Percentiles rank a stretch among this genome's conserved stretches.
Evolutionary conservation across 2,113 vertebrate genomes (phyloP).

Genomic region (Tichodroma muraria): DNA sequence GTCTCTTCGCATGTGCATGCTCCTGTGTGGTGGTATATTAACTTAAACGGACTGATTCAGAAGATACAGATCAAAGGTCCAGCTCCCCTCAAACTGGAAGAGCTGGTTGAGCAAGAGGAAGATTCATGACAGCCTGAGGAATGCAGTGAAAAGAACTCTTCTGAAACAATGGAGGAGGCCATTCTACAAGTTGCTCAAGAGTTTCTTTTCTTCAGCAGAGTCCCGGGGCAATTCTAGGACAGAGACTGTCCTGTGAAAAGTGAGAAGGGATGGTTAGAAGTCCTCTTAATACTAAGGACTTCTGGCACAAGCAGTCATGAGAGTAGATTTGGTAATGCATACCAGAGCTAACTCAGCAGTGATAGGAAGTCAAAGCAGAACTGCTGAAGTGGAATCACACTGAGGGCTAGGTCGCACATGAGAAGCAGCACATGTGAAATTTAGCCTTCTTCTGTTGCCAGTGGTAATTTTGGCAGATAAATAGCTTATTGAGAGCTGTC

Average conservation of each 20-base stretch:
- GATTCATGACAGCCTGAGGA: constrained; percentile 16
- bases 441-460: neutral
- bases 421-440: neutral
- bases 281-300: neutral
- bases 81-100: neutral
- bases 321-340: neutral
- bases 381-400: neutral
- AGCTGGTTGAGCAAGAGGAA: constrained; percentile 22
- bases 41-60: neutral
- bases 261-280: neutral
- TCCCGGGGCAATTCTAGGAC: neutral
- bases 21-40: neutral
- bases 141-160: constrained; percentile 3
- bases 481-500: neutral
- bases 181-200: constrained; percentile 10
- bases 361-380: neutral
- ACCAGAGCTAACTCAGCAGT: neutral
- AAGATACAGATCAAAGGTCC: neutral
- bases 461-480: neutral
- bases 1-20: neutral
- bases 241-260: neutral
- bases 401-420: too few relatives aligned
- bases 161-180: neutral
- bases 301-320: neutral
- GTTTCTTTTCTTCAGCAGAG: constrained; percentile 3